Evolutionary conservation across 2,888 invertebrate genomes (phyloP).

Genomic region (Nipponacmea schrenckii): DNA sequence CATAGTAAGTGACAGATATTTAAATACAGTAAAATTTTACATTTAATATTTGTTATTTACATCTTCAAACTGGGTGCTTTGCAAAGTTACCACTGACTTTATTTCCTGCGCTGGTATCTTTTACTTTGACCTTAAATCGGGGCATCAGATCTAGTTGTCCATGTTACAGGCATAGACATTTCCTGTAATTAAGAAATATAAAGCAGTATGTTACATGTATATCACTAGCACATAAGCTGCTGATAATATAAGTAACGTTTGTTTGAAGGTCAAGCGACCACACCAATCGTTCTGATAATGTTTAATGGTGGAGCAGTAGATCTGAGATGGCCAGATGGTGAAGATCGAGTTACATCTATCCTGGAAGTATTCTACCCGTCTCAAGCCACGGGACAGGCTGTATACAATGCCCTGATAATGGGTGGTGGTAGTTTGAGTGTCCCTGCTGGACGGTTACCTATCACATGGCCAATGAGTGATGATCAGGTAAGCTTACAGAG

Average conservation of each 20-base stretch:
- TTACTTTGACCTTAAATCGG: no score
- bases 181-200: no score
- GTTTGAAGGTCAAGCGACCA: neutral
- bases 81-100: no score
- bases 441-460: constrained; percentile 60
- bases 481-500: neutral
- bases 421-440: constrained; percentile 41
- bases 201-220: no score
- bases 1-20: neutral
- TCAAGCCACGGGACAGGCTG: constrained; percentile 58
- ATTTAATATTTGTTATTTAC: no score
- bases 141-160: no score
- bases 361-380: constrained; percentile 59
- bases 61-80: no score
- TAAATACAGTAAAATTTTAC: no score
- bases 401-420: constrained; percentile 43
- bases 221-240: no score
- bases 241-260: no score
- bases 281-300: constrained; percentile 49
- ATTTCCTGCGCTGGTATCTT: no score
- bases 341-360: constrained; percentile 43
- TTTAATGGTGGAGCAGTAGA: constrained; percentile 63
- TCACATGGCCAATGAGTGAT: constrained; percentile 52
- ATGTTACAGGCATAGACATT: no score
- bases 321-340: constrained; percentile 50